Conservation (phyloP, 1,140 invertebrate genomes). For the Teleogryllus occipitalis region DNA sequence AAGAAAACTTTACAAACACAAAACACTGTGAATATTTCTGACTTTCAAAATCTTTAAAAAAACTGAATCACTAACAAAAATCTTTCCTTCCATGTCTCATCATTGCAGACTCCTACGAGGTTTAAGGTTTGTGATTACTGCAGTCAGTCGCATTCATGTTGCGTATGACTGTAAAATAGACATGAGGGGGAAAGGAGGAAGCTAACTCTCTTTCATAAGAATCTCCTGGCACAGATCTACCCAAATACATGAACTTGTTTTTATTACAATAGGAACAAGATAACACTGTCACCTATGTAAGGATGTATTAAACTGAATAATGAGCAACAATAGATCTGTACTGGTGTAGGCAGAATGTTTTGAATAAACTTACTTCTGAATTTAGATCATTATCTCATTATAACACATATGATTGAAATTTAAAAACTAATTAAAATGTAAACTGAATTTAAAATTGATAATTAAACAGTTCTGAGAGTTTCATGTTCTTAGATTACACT, state of each 20-base stretch:
- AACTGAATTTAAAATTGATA: too few relatives aligned
- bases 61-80: conserved; percentile 6
- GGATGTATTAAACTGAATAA: too few relatives aligned
- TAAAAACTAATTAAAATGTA: too few relatives aligned
- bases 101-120: conserved; percentile 23
- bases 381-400: too few relatives aligned
- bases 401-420: too few relatives aligned
- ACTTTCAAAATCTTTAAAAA: background rate
- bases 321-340: too few relatives aligned
- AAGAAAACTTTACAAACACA: background rate
- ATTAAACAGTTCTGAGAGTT: too few relatives aligned
- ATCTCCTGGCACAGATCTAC: background rate
- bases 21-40: background rate
- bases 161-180: background rate
- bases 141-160: conserved; percentile 7
- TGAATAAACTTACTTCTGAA: too few relatives aligned
- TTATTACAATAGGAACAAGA: background rate
- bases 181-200: conserved; percentile 11
- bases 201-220: conserved; percentile 9
- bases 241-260: background rate
- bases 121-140: conserved; percentile 24
- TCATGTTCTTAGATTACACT: too few relatives aligned
- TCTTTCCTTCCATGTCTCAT: conserved; percentile 24
- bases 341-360: too few relatives aligned
- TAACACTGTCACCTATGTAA: background rate